A percentile compares a stretch with the other conserved stretches of the same genome.
These are phyloP conservation scores for Erpetoichthys calabaricus DNA, from an alignment of 2,797 vertebrate species.

Conservation along the genomic window DNA sequence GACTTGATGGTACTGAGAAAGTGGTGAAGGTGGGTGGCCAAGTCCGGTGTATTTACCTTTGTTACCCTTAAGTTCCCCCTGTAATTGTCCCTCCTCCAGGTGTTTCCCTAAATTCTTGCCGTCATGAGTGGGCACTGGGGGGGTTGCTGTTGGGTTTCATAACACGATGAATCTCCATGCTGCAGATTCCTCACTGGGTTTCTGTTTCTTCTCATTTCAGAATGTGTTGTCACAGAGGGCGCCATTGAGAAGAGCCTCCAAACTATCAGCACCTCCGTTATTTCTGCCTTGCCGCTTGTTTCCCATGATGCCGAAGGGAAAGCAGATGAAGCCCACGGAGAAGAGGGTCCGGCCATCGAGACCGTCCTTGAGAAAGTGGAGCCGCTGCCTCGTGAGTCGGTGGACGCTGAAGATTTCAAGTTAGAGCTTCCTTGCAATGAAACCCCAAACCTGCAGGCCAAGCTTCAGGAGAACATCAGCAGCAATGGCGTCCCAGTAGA, in stretches of 20 bases:
- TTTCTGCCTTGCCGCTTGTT: conserved; percentile 36
- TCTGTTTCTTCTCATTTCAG: conserved; percentile 22
- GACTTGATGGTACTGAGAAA: too few species aligned
- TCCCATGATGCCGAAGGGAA: conserved; percentile 4
- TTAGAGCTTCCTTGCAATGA: conserved; percentile 7
- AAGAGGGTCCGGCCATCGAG: conserved; percentile 11
- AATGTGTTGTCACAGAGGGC: conserved; percentile 36
- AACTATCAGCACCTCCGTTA: conserved; percentile 35
- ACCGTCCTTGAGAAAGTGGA: conserved; percentile 36
- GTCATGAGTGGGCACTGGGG: too few species aligned
- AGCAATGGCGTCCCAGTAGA: too few species aligned
- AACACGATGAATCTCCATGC: too few species aligned
- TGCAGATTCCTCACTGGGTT: too few species aligned
- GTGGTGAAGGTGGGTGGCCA: too few species aligned
- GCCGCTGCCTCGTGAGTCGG: conserved; percentile 30
- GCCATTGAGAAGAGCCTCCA: conserved; percentile 41
- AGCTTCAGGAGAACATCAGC: too few species aligned
- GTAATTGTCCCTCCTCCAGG: too few species aligned
- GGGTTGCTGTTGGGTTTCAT: too few species aligned
- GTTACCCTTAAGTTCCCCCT: too few species aligned
- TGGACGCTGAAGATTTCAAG: conserved; percentile 28
- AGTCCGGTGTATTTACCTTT: too few species aligned
- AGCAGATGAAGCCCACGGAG: conserved; percentile 18
- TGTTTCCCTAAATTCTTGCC: too few species aligned
- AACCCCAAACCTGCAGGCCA: neutral